Evolutionary conservation across 2,888 invertebrate species (phyloP).

Genomic region (Rhorus exstirpatorius): DNA sequence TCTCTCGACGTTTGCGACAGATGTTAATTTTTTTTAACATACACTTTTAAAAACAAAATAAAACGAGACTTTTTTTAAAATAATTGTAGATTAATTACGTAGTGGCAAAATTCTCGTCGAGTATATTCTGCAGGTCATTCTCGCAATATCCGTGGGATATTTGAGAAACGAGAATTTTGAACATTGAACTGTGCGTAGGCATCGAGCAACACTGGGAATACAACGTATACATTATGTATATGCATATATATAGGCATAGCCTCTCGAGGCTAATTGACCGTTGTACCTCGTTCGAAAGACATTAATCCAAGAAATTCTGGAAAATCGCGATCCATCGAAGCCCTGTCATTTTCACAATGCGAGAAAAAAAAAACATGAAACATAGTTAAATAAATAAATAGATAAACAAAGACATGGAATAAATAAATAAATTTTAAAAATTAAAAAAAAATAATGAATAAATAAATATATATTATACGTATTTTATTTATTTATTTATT

Average conservation of each 20-base stretch:
- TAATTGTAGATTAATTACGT: background rate
- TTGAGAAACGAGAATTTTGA: slow-evolving; percentile 20
- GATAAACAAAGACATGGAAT: background rate
- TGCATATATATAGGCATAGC: background rate
- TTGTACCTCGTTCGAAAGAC: slow-evolving; percentile 41
- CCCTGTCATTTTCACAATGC: background rate
- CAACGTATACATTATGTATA: slow-evolving; percentile 11
- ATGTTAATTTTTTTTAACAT: background rate
- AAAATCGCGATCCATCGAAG: slow-evolving; percentile 13
- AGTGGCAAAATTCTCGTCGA: background rate
- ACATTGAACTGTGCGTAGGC: slow-evolving; percentile 64
- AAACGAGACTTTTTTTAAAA: slow-evolving; percentile 4
- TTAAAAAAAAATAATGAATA: no score
- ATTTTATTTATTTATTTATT: no score
- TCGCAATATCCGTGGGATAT: slow-evolving; percentile 32
- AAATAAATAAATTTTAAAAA: no score
- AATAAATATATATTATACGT: no score
- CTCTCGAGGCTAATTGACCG: slow-evolving; percentile 44
- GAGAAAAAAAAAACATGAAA: background rate
- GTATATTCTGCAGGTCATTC: slow-evolving; percentile 35
- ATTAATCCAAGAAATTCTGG: slow-evolving; percentile 4
- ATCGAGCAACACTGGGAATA: slow-evolving; percentile 24
- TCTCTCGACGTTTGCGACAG: no score
- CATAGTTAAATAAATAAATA: background rate
- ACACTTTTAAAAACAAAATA: background rate